A percentile compares a stretch with the other conserved stretches of the same genome.
phyloP scores from a whole-genome alignment of 2,888 invertebrate species.

The Empis livida region DNA sequence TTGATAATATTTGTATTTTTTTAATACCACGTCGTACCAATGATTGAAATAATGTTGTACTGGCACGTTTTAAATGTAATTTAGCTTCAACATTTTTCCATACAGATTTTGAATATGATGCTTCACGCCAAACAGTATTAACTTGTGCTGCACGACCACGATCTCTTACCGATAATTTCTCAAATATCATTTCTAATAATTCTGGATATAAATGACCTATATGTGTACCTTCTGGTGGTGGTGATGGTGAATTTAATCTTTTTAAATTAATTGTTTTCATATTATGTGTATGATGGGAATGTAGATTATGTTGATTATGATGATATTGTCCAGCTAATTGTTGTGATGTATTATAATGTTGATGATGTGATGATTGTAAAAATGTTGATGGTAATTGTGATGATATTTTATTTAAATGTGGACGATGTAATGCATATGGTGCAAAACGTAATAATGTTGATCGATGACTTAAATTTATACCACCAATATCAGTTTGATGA shows the following conservation, averaged over 20 bases:
- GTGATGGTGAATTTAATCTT: constrained; percentile 29
- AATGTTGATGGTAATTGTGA: constrained; percentile 28
- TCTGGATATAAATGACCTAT: constrained; percentile 86
- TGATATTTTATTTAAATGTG: constrained; percentile 35
- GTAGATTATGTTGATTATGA: no score
- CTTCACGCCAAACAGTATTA: constrained; percentile 80
- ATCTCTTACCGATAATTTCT: constrained; percentile 75
- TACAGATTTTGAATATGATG: constrained; percentile 81
- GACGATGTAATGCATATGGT: constrained; percentile 54
- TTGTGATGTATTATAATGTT: constrained; percentile 25
- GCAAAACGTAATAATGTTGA: constrained; percentile 34
- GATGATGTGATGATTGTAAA: constrained; percentile 26
- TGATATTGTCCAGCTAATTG: constrained; percentile 32
- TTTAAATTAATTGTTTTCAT: constrained; percentile 20
- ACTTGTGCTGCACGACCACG: constrained; percentile 85
- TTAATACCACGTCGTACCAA: constrained; percentile 78
- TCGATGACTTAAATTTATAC: no score
- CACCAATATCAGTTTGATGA: no score
- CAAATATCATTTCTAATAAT: constrained; percentile 82
- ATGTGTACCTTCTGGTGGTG: constrained; percentile 50
- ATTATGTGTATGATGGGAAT: constrained; percentile 8
- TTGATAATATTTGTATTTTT: constrained; percentile 76
- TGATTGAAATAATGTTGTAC: constrained; percentile 73
- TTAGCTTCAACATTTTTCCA: constrained; percentile 92
- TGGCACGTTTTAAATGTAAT: constrained; percentile 70